These are phyloP conservation scores for Temnothorax unifasciatus DNA, from an alignment of 2,888 invertebrate species.

Conservation along the genomic window DNA sequence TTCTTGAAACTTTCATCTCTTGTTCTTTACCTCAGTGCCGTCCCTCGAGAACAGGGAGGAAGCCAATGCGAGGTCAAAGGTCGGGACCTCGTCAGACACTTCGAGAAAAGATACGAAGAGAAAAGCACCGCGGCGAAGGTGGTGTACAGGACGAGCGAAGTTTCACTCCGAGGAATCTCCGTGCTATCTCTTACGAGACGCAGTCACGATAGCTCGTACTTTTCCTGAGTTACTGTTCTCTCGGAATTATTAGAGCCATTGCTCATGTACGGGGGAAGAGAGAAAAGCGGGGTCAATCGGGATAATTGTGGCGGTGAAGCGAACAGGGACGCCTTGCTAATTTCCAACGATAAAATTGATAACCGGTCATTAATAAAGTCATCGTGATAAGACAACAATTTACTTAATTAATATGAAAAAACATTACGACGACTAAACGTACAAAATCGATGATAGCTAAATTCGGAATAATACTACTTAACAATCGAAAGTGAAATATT, in stretches of 20 bases:
- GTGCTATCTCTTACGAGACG: slow-evolving; percentile 57
- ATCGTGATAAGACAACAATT: neutral
- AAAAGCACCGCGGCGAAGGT: slow-evolving; percentile 26
- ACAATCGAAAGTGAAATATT: neutral
- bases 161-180: slow-evolving; percentile 58
- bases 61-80: slow-evolving; percentile 63
- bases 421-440: neutral
- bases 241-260: slow-evolving; percentile 58
- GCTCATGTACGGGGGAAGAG: slow-evolving; percentile 16
- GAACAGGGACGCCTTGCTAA: neutral
- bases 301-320: neutral
- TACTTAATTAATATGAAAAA: neutral
- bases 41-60: slow-evolving; percentile 49
- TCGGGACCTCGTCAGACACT: slow-evolving; percentile 54
- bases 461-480: neutral
- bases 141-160: slow-evolving; percentile 55
- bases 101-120: slow-evolving; percentile 34
- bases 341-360: neutral
- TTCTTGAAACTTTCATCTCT: slow-evolving; percentile 53
- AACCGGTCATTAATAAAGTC: neutral
- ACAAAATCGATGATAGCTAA: neutral
- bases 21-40: slow-evolving; percentile 63
- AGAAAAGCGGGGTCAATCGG: slow-evolving; percentile 10
- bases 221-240: slow-evolving; percentile 55
- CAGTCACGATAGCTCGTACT: slow-evolving; percentile 62